Percentiles rank a stretch among this genome's conserved stretches.
These are phyloP conservation scores for Hyphantria cunea DNA, from an alignment of 1,140 invertebrate species.

Conservation along the genomic window DNA sequence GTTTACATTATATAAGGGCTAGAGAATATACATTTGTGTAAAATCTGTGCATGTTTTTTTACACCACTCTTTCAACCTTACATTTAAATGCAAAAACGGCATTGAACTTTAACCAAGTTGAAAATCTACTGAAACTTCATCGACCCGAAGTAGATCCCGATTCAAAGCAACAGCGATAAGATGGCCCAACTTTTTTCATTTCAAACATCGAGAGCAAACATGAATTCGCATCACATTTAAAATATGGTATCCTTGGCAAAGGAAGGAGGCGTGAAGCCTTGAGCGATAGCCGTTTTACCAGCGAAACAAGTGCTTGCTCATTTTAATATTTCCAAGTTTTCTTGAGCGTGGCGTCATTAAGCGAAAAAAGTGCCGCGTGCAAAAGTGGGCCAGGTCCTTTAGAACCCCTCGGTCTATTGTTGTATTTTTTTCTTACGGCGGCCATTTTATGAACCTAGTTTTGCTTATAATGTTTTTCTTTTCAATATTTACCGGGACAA, in stretches of 20 bases:
- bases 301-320: slow-evolving; percentile 73
- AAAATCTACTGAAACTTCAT: too few species aligned
- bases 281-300: slow-evolving; percentile 62
- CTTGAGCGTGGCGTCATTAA: slow-evolving; percentile 63
- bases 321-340: slow-evolving; percentile 75
- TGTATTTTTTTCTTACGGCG: slow-evolving; percentile 51
- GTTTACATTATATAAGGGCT: too few species aligned
- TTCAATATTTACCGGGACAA: not conserved
- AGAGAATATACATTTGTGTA: too few species aligned
- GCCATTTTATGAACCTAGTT: slow-evolving; percentile 22
- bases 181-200: slow-evolving; percentile 35
- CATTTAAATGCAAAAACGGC: too few species aligned
- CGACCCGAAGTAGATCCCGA: slow-evolving; percentile 7
- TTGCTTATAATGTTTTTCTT: slow-evolving; percentile 25
- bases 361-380: slow-evolving; percentile 51
- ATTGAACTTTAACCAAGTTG: too few species aligned
- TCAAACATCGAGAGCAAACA: slow-evolving; percentile 21
- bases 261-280: slow-evolving; percentile 61
- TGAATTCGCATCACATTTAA: slow-evolving; percentile 37
- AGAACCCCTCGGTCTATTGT: slow-evolving; percentile 66
- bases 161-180: slow-evolving; percentile 18
- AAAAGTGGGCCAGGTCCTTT: slow-evolving; percentile 58
- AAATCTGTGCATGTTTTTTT: too few species aligned
- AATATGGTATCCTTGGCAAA: slow-evolving; percentile 39
- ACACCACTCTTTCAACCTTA: too few species aligned